Evolutionary conservation across 2,797 vertebrate species (phyloP).

Genomic region (Heterohyrax brucei): DNA sequence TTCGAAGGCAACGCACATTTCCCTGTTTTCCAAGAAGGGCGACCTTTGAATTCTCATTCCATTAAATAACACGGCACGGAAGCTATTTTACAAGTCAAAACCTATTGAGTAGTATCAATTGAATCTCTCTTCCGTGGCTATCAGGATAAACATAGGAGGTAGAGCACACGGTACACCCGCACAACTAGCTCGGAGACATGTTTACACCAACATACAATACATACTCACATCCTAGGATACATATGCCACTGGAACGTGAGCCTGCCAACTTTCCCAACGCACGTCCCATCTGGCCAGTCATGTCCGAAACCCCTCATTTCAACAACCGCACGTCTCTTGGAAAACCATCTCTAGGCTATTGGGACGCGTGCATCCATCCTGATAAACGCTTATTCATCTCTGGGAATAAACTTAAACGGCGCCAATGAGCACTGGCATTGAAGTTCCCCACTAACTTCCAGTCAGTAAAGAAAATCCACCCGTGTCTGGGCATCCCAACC

Average conservation of each 20-base stretch:
- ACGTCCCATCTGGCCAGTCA: background rate
- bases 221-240: background rate
- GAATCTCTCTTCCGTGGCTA: background rate
- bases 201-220: constrained; percentile 29
- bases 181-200: background rate
- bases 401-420: constrained; percentile 84
- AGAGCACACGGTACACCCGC: background rate
- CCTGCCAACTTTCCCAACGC: constrained; percentile 76
- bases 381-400: constrained; percentile 78
- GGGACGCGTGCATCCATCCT: constrained; percentile 58
- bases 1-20: background rate
- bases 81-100: constrained; percentile 37
- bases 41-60: constrained; percentile 13
- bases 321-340: constrained; percentile 12
- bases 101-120: background rate
- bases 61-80: constrained; percentile 1
- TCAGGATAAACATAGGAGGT: background rate
- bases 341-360: constrained; percentile 56
- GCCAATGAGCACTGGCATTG: constrained; percentile 39
- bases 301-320: background rate
- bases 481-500: background rate
- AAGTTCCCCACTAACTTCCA: constrained; percentile 88
- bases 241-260: background rate
- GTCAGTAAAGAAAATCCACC: background rate
- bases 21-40: background rate